Evolutionary conservation across 1,140 invertebrate species (phyloP).

Genomic region (Uloborus diversus): DNA sequence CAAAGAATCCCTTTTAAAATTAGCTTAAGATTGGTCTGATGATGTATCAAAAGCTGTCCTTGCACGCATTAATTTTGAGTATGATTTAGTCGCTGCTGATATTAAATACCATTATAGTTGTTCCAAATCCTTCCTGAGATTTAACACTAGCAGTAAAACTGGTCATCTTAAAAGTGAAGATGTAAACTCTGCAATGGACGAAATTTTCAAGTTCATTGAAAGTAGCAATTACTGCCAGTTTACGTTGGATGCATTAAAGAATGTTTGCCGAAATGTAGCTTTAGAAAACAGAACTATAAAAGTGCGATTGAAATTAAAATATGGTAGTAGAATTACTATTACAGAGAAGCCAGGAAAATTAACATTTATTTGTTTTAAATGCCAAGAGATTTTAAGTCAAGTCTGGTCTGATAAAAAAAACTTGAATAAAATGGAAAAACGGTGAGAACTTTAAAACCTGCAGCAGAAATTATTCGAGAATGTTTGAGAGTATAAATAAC

Average conservation of each 20-base stretch:
- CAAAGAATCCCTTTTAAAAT: too few species aligned
- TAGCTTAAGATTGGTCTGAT: too few species aligned
- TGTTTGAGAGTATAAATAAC: too few species aligned
- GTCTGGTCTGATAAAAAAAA: not conserved
- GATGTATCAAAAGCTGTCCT: too few species aligned
- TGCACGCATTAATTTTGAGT: too few species aligned
- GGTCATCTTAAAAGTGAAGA: not conserved
- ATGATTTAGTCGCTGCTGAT: not conserved
- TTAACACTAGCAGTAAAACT: not conserved
- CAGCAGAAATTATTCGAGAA: not conserved
- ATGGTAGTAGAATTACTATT: not conserved
- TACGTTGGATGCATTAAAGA: not conserved
- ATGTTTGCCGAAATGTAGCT: not conserved
- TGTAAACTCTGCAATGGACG: not conserved
- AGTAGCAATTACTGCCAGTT: not conserved
- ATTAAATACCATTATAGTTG: not conserved
- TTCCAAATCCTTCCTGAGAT: not conserved
- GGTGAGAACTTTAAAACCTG: not conserved
- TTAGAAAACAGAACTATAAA: not conserved
- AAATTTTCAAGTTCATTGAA: constrained; percentile 8
- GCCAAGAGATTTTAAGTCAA: not conserved
- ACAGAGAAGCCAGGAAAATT: not conserved
- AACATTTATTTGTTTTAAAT: constrained; percentile 4
- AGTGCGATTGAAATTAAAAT: too few species aligned
- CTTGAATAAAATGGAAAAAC: not conserved